phyloP scores from a whole-genome alignment of 2,797 vertebrate species.

The Euphonia xanthogaster region DNA sequence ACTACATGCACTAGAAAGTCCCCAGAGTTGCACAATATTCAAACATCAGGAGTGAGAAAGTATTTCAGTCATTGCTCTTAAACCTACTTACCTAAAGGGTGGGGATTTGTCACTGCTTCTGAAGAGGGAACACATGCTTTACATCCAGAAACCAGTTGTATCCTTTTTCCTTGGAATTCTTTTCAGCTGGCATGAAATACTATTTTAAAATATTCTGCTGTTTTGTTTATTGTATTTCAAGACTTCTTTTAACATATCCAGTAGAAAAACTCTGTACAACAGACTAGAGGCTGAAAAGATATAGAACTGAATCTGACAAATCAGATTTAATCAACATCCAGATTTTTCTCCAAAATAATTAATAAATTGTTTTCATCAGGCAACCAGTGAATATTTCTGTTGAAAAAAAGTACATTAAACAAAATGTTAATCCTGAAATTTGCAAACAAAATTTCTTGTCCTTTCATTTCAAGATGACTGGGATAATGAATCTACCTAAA shows the following conservation, averaged over 20 bases:
- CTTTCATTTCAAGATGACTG: not conserved
- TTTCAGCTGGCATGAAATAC: not conserved
- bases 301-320: not conserved
- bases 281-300: not conserved
- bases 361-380: not conserved
- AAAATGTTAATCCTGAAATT: not conserved
- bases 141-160: not conserved
- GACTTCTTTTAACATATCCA: not conserved
- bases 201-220: not conserved
- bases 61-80: not conserved
- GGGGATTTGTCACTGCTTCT: not conserved
- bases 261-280: not conserved
- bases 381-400: not conserved
- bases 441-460: not conserved
- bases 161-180: not conserved
- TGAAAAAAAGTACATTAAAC: not conserved
- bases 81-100: not conserved
- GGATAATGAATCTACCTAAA: not conserved
- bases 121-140: not conserved
- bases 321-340: not conserved
- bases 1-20: not conserved
- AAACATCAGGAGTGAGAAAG: not conserved
- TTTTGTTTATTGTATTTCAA: not conserved
- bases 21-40: not conserved
- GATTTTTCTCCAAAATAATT: not conserved